These are phyloP conservation scores for Antennarius maculatus DNA, from an alignment of 2,797 vertebrate genomes.

Conservation along the genomic window DNA sequence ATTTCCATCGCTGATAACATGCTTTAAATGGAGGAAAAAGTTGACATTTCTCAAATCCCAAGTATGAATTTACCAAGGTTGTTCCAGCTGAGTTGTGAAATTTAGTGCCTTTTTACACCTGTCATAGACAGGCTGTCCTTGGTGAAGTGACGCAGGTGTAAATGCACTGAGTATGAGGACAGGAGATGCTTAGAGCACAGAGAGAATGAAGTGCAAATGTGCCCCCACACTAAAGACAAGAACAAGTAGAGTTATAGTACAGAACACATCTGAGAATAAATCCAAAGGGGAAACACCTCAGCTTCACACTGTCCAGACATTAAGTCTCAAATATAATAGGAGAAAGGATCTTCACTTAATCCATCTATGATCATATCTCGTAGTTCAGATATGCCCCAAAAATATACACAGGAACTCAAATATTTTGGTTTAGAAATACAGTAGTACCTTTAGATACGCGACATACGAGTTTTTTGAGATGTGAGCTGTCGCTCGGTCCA, in stretches of 20 bases:
- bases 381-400: too few species aligned
- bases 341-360: not conserved
- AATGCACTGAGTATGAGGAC: conserved; percentile 28
- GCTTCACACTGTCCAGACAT: not conserved
- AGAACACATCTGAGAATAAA: conserved; percentile 1
- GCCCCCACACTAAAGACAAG: conserved; percentile 2
- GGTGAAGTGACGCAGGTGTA: conserved; percentile 43
- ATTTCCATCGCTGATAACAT: conserved; percentile 3
- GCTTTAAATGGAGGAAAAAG: conserved; percentile 6
- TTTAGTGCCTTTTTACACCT: conserved; percentile 61
- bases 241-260: not conserved
- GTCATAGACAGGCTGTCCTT: conserved; percentile 9
- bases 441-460: too few species aligned
- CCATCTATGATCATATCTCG: too few species aligned
- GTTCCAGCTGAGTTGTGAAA: conserved; percentile 21
- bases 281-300: not conserved
- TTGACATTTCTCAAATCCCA: conserved; percentile 18
- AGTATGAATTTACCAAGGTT: conserved; percentile 5
- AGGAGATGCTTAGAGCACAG: conserved; percentile 8
- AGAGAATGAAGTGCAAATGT: conserved; percentile 34
- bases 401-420: too few species aligned
- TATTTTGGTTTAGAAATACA: not conserved
- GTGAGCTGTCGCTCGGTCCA: too few species aligned
- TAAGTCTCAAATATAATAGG: not conserved
- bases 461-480: too few species aligned